Evolutionary conservation across 2,888 invertebrate species (phyloP).

Genomic region (Rapana venosa): DNA sequence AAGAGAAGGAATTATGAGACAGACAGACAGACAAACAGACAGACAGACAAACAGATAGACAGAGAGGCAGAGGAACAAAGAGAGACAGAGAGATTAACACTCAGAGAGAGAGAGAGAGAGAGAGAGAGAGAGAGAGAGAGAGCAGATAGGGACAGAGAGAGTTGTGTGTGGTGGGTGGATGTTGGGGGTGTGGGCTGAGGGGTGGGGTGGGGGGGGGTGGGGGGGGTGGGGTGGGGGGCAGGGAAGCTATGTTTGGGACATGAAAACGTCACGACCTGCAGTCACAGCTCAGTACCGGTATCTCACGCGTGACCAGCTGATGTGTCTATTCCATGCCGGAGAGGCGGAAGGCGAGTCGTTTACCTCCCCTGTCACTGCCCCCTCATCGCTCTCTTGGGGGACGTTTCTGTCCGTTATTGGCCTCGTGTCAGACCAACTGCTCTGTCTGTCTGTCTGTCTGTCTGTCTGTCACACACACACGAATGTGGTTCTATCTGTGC

Average conservation of each 20-base stretch:
- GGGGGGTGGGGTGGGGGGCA: not conserved
- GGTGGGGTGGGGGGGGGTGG: not conserved
- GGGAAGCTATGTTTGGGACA: not conserved
- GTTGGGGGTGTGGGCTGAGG: not conserved
- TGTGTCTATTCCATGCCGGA: not conserved
- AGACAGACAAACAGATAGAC: no score
- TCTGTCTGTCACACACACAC: no score
- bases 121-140: no score
- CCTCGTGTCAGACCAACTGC: no score
- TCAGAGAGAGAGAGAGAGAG: no score
- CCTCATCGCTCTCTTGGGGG: not conserved
- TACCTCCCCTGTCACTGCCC: not conserved
- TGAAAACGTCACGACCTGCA: not conserved
- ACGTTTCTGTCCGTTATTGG: no score
- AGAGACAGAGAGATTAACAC: no score
- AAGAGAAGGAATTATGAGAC: no score
- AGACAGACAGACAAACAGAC: no score
- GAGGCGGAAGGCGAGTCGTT: not conserved
- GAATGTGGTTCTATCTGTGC: no score
- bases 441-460: not conserved
- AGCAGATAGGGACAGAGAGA: no score
- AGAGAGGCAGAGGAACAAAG: no score
- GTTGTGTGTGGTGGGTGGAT: not conserved
- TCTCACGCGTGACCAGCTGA: slow-evolving; percentile 5
- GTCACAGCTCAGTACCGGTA: not conserved